phyloP scores from a whole-genome alignment of 2,888 invertebrate genomes.

The Drosophila greeni region DNA sequence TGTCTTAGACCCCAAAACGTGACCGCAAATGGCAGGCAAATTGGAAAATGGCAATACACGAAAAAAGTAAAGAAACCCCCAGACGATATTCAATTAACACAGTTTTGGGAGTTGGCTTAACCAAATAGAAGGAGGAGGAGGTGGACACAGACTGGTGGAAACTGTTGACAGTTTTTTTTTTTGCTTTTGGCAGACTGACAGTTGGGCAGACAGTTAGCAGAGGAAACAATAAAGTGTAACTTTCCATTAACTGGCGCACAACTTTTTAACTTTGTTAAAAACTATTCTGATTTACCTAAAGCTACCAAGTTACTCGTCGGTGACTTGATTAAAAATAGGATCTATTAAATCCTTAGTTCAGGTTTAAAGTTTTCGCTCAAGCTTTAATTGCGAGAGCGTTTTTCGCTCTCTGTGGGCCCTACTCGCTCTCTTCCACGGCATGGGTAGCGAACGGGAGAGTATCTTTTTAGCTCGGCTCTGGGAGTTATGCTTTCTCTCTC shows the following conservation, averaged over 20 bases:
- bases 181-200: slow-evolving; percentile 10
- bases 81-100: slow-evolving; percentile 59
- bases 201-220: not conserved
- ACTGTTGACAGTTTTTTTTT: not conserved
- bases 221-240: not conserved
- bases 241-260: not conserved
- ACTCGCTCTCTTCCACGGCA: no score
- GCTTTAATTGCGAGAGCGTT: no score
- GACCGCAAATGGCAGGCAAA: slow-evolving; percentile 54
- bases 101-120: slow-evolving; percentile 33
- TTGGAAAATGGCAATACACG: slow-evolving; percentile 35
- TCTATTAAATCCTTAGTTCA: no score
- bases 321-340: no score
- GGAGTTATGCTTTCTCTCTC: not conserved
- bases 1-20: slow-evolving; percentile 52
- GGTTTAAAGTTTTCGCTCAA: not conserved
- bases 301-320: no score
- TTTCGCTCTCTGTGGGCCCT: no score
- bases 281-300: not conserved
- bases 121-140: not conserved
- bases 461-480: not conserved
- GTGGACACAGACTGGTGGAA: not conserved
- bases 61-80: not conserved
- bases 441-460: no score
- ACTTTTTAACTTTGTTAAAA: not conserved